These are phyloP conservation scores for Brachionus angularis DNA, from an alignment of 1,140 invertebrate species.

Conservation along the genomic window DNA sequence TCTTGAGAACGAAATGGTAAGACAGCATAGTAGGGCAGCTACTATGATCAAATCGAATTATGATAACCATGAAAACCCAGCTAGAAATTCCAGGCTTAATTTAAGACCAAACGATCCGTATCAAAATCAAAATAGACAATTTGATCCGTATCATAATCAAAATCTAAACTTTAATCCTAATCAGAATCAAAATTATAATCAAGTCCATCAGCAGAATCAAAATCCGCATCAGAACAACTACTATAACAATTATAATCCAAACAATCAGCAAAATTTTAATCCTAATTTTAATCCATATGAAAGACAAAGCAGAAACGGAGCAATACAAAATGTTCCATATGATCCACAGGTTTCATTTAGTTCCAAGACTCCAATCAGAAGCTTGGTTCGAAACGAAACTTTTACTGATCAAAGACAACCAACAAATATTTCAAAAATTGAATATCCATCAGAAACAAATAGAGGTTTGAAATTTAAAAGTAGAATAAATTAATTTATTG, in stretches of 20 bases:
- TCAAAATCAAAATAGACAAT: too few relatives aligned
- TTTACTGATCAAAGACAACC: background rate
- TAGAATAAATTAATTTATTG: background rate
- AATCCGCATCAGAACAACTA: too few relatives aligned
- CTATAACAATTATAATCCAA: too few relatives aligned
- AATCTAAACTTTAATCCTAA: too few relatives aligned
- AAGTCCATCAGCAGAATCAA: too few relatives aligned
- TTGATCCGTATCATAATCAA: too few relatives aligned
- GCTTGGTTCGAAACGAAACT: background rate
- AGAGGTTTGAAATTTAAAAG: slow-evolving; percentile 2
- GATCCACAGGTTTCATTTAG: slow-evolving; percentile 14
- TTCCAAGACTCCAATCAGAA: background rate
- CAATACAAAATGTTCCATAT: background rate
- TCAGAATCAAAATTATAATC: too few relatives aligned
- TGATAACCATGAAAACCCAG: too few relatives aligned
- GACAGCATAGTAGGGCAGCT: slow-evolving; percentile 11
- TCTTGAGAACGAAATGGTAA: slow-evolving; percentile 39
- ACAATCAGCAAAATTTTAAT: too few relatives aligned
- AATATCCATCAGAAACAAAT: slow-evolving; percentile 31
- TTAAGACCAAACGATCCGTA: too few relatives aligned
- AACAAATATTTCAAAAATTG: background rate
- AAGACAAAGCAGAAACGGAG: background rate
- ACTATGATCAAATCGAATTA: slow-evolving; percentile 15
- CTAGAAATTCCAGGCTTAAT: too few relatives aligned
- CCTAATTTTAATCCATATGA: background rate